These are phyloP conservation scores for Carcharodon carcharias DNA, from an alignment of 2,797 vertebrate species.

Conservation along the genomic window DNA sequence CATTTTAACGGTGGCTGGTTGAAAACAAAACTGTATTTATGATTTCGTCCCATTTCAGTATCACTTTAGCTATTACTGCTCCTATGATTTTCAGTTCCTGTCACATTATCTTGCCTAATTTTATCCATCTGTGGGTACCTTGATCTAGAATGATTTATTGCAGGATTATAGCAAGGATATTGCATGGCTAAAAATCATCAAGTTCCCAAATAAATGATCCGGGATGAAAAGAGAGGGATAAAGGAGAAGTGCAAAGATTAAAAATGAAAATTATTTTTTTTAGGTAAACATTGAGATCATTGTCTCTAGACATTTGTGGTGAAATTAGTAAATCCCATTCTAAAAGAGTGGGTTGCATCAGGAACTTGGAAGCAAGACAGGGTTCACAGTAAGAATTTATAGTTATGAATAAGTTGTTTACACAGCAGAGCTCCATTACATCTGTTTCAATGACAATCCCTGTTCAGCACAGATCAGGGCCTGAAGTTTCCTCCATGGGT, in stretches of 20 bases:
- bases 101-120: constrained; percentile 20
- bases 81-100: neutral
- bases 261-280: neutral
- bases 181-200: neutral
- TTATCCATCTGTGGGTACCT: neutral
- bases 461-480: neutral
- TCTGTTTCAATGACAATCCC: neutral
- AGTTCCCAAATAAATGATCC: constrained; percentile 17
- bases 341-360: neutral
- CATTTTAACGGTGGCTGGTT: neutral
- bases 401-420: neutral
- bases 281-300: neutral
- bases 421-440: neutral
- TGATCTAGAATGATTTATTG: constrained; percentile 24
- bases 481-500: neutral
- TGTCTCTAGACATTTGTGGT: neutral
- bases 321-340: neutral
- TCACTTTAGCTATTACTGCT: neutral
- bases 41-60: neutral
- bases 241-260: constrained; percentile 5
- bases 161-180: constrained; percentile 24
- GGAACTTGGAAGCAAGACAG: neutral
- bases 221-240: neutral
- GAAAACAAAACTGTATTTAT: neutral
- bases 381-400: neutral